Base-by-base conservation (phyloP, 2,797 vertebrate genomes). In the Hephaestus fuliginosus region DNA sequence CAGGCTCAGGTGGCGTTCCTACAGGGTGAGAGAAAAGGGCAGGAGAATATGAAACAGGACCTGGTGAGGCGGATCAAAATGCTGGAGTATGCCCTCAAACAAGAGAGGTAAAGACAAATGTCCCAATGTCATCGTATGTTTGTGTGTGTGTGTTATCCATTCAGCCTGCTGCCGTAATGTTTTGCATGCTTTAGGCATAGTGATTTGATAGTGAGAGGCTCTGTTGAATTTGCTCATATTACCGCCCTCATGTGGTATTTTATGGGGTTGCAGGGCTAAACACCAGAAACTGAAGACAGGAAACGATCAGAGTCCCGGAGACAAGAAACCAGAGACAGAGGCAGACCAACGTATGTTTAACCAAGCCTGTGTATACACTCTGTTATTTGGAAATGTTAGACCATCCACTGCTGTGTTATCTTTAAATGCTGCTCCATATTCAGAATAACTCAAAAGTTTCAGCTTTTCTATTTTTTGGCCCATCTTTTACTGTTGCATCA, bases 261-360 rank as follows among this genome's bases (percentile, higher is more conserved):
- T 67, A 28, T 82, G 71, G 79, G 41, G 39, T 80, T 80, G 71
- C 89, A 98, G 97, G 92, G 91, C 96, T 28, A 98, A 98, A 80
- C 97, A 97, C 67, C 97, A 98, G 93, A 98, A 98, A 80, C 90
- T 98, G 89, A 98, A 98, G 90, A 96, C 96, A 0, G 97, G 97
- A 77, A 96, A 94, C 1, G 97, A 98, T 68, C 94, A 94, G 84
- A 96, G 94, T 88, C 94, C 94, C 0, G 96, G 96, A 30, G 97
- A 98, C 88, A 97, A 97, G 94, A 98, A 97, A 74, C 80, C 95
- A 75, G 97, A 97, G n/a, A 83, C 93, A 0, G 95, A 96, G 33
- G 85, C 95, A 48, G 97, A 98, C 82, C 94, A 93, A 87, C 91
- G 97, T 98, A 95, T 68, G 78, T 90, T 63, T 25, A 17, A 74